Percentiles rank a stretch among this genome's conserved stretches.
Conservation (phyloP, 1,140 invertebrate genomes). For the Habropoda laboriosa region DNA sequence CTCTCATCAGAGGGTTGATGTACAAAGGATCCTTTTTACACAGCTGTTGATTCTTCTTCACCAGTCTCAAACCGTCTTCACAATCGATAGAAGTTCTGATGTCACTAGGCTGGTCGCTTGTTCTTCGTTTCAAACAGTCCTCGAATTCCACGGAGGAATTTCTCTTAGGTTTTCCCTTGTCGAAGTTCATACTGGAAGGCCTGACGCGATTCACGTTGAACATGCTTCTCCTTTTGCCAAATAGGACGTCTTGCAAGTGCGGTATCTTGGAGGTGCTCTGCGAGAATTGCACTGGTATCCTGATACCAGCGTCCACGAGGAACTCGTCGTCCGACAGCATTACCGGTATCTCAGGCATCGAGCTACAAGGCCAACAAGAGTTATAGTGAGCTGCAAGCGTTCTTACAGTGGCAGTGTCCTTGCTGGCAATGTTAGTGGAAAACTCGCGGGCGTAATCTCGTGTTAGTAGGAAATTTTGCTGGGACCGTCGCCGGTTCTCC, state of each 20-base stretch:
- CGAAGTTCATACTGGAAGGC: constrained; percentile 50
- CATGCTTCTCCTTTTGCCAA: constrained; percentile 68
- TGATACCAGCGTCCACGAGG: constrained; percentile 82
- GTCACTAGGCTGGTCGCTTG: constrained; percentile 51
- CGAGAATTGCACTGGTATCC: constrained; percentile 77
- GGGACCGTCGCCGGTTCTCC: constrained; percentile 64
- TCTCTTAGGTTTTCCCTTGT: constrained; percentile 66
- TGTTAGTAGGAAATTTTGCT: constrained; percentile 72
- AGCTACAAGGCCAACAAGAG: constrained; percentile 79
- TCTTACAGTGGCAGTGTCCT: constrained; percentile 45
- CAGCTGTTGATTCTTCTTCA: constrained; percentile 52
- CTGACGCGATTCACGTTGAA: constrained; percentile 42
- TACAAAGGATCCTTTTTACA: constrained; percentile 52
- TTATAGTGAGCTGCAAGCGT: constrained; percentile 70
- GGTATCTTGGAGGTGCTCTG: constrained; percentile 75
- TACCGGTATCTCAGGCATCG: constrained; percentile 76
- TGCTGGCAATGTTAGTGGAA: constrained; percentile 58
- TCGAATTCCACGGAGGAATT: constrained; percentile 74
- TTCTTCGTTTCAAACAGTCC: constrained; percentile 69
- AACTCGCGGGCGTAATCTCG: constrained; percentile 57
- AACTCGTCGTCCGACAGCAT: constrained; percentile 80
- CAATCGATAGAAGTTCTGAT: constrained; percentile 70
- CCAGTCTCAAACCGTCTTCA: constrained; percentile 64
- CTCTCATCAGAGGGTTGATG: constrained; percentile 43
- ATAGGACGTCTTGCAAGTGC: constrained; percentile 72